phyloP scores from a whole-genome alignment of 2,888 invertebrate genomes.

The Diploptera punctata region DNA sequence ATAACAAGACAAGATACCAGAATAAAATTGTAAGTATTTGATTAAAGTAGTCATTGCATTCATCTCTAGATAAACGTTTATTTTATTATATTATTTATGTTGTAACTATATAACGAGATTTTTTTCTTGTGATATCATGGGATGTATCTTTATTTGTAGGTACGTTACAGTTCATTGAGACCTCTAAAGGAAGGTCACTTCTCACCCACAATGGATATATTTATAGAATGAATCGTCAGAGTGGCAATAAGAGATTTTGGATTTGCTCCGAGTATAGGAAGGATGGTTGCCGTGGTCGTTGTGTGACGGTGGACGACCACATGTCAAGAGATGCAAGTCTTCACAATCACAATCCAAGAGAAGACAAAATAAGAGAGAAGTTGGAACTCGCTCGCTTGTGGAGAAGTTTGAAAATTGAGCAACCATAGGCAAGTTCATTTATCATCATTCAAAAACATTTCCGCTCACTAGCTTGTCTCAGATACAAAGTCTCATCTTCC shows the following conservation, averaged over 20 bases:
- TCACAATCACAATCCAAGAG: slow-evolving; percentile 16
- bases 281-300: slow-evolving; percentile 24
- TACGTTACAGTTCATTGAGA: slow-evolving; percentile 14
- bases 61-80: not conserved
- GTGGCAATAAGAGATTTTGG: slow-evolving; percentile 28
- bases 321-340: slow-evolving; percentile 1
- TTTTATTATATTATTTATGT: not conserved
- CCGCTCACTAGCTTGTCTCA: too few species aligned
- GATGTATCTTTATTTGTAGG: slow-evolving; percentile 13
- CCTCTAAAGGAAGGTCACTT: slow-evolving; percentile 14
- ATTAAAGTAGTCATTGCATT: not conserved
- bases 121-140: not conserved
- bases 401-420: not conserved
- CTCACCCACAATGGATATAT: slow-evolving; percentile 19
- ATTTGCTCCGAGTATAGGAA: slow-evolving; percentile 30
- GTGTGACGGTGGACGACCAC: slow-evolving; percentile 12
- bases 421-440: slow-evolving; percentile 4
- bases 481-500: too few species aligned
- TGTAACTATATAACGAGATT: too few species aligned
- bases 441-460: too few species aligned
- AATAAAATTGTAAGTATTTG: too few species aligned
- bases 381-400: slow-evolving; percentile 15
- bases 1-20: too few species aligned
- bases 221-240: slow-evolving; percentile 26
- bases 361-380: slow-evolving; percentile 9